A percentile compares a stretch with the other conserved stretches of the same genome.
Evolutionary conservation across 2,797 vertebrate genomes (phyloP).

Genomic region (Anniella stebbinsi): DNA sequence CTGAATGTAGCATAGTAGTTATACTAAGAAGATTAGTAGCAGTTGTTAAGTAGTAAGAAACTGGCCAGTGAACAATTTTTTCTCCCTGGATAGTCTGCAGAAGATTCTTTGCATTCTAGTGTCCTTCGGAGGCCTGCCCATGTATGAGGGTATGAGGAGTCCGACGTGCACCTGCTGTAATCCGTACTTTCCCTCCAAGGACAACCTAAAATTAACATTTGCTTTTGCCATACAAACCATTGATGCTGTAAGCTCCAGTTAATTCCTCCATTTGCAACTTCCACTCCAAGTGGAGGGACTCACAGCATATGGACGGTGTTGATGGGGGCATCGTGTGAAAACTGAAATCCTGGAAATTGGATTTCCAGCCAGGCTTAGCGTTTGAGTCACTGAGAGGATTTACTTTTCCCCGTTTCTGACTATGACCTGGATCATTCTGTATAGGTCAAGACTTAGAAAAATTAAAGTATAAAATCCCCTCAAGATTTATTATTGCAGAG

Average conservation of each 20-base stretch:
- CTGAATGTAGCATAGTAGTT: background rate
- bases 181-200: slow-evolving; percentile 46
- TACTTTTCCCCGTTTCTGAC: background rate
- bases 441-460: slow-evolving; percentile 6
- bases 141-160: slow-evolving; percentile 49
- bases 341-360: background rate
- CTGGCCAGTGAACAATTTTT: no score
- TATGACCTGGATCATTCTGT: background rate
- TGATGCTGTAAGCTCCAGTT: slow-evolving; percentile 44
- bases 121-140: slow-evolving; percentile 1
- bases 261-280: background rate
- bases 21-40: background rate
- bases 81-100: background rate
- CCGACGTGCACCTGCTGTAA: slow-evolving; percentile 62
- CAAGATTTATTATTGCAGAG: slow-evolving; percentile 7
- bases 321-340: slow-evolving; percentile 43
- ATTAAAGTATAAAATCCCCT: slow-evolving; percentile 54
- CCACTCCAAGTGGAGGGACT: slow-evolving; percentile 41
- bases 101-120: background rate
- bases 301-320: slow-evolving; percentile 23
- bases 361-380: background rate
- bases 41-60: background rate
- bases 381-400: slow-evolving; percentile 7
- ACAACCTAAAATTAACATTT: slow-evolving; percentile 65
- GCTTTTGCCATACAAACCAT: slow-evolving; percentile 65